phyloP scores from a whole-genome alignment of 2,888 invertebrate species.

The Lissonota sp. region DNA sequence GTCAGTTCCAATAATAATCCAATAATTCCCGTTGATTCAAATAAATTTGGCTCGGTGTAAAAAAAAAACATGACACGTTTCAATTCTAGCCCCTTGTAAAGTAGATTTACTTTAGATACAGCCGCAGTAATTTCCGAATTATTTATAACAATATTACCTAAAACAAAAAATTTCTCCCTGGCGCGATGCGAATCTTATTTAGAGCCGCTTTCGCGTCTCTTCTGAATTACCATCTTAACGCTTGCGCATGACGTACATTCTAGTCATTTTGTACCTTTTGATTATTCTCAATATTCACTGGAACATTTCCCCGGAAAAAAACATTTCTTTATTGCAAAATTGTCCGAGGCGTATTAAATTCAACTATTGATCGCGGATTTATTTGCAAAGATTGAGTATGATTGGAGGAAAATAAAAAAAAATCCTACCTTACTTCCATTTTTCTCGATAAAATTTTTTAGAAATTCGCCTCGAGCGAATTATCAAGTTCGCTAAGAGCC shows the following conservation, averaged over 20 bases:
- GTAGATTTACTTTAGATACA: no score
- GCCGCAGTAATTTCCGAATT: neutral
- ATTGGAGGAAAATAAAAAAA: neutral
- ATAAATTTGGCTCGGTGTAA: no score
- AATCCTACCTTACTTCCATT: neutral
- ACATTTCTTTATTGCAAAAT: neutral
- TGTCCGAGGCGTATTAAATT: neutral
- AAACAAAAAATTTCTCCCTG: neutral
- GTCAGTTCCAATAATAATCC: no score
- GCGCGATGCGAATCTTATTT: neutral
- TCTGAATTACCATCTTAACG: slow-evolving; percentile 12
- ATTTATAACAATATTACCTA: neutral
- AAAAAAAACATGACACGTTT: no score
- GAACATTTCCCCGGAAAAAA: neutral
- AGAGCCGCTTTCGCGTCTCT: neutral
- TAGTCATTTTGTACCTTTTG: slow-evolving; percentile 52
- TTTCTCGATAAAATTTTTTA: slow-evolving; percentile 55
- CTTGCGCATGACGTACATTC: slow-evolving; percentile 15
- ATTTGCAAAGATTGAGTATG: neutral
- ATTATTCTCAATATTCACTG: slow-evolving; percentile 56
- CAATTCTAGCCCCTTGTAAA: no score
- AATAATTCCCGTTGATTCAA: no score
- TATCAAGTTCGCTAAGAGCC: slow-evolving; percentile 75
- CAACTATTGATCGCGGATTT: neutral
- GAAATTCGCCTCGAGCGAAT: slow-evolving; percentile 74